phyloP scores from a whole-genome alignment of 2,797 vertebrate species.

The Smutsia temminckii region DNA sequence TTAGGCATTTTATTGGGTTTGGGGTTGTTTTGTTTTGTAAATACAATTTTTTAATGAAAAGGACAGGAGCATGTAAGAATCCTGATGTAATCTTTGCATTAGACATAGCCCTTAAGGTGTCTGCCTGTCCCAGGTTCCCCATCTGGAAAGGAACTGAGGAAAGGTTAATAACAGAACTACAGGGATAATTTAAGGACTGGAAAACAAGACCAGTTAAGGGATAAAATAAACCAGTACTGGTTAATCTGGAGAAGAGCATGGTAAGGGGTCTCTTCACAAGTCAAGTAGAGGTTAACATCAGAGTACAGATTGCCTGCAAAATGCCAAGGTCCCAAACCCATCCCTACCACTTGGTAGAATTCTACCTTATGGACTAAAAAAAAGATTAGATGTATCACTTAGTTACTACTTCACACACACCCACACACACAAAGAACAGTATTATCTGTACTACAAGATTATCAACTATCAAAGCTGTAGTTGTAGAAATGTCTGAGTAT shows the following conservation, averaged over 20 bases:
- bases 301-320: background rate
- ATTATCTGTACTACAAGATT: background rate
- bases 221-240: background rate
- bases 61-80: background rate
- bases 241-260: background rate
- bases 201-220: conserved; percentile 11
- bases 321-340: background rate
- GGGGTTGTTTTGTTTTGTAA: conserved; percentile 27
- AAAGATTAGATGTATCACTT: background rate
- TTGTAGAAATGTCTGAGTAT: background rate
- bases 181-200: background rate
- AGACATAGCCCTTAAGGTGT: background rate
- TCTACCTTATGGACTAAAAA: background rate
- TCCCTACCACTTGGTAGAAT: background rate
- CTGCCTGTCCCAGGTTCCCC: background rate
- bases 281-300: background rate
- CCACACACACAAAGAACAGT: background rate
- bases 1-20: conserved; percentile 11
- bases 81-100: background rate
- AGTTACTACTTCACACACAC: background rate
- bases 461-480: background rate
- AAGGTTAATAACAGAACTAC: conserved; percentile 4
- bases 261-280: background rate
- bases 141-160: background rate
- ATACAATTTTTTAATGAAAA: conserved; percentile 36